Conservation (phyloP, 2,113 vertebrate species). For the Lamprologus tigripictilis region DNA sequence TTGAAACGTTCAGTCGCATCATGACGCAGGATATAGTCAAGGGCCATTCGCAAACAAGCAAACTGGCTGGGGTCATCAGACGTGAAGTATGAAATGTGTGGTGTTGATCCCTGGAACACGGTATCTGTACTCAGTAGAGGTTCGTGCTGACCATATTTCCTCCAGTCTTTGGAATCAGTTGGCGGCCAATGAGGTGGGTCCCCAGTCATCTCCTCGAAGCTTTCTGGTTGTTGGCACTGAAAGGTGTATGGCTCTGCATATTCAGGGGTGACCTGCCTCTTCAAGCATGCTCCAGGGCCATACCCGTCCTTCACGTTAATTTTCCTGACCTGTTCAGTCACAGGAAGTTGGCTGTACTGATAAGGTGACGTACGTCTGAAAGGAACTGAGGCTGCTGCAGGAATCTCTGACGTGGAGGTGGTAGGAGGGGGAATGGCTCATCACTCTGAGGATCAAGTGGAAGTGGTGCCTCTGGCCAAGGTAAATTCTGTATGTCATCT, state of each 20-base stretch:
- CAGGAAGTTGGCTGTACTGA: background rate
- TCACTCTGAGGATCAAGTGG: background rate
- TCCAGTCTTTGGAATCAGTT: background rate
- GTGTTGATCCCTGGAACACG: accelerated
- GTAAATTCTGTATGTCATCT: background rate
- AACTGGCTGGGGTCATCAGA: background rate
- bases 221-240: background rate
- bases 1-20: background rate
- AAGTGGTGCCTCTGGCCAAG: background rate
- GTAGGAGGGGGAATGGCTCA: background rate
- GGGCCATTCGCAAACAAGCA: accelerated
- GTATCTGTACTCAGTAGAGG: background rate
- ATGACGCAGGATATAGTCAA: accelerated
- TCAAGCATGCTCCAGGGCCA: background rate
- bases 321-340: background rate
- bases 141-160: background rate
- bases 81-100: background rate
- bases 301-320: accelerated
- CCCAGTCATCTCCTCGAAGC: background rate
- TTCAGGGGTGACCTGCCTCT: background rate
- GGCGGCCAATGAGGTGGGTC: accelerated
- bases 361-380: background rate
- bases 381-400: background rate
- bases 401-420: background rate
- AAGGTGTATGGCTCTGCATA: background rate